Base-by-base conservation (phyloP, 2,797 vertebrate genomes). In the Falco cherrug region DNA sequence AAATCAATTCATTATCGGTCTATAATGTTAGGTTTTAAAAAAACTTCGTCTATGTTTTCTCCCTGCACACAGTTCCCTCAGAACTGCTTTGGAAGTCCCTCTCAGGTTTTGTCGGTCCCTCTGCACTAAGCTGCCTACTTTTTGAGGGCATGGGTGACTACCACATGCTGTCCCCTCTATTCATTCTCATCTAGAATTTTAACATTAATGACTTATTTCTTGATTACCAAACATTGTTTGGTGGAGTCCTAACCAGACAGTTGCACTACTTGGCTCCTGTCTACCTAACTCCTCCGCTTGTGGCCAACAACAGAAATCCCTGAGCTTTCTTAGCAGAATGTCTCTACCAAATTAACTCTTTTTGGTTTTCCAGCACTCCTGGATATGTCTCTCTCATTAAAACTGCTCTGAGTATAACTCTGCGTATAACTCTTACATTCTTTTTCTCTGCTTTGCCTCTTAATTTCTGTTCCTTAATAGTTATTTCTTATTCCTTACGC, bases 1-100 rank as follows among this genome's bases (percentile, higher is more conserved):
- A 75, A 75, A 4, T 11, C 5, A 57, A 48, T 74, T 73, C 12
- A 31, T 25, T 82, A 54, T 5, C 13, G 6, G 13, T 48, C 19
- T 56, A 9, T 16, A 86, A 50, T 3, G 31, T 4, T n/a, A 11
- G 0, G 0, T 2, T 21, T 48, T 35, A 4, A 0, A 1, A 1
- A 41, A 1, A 41, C 43, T 78, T 47, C 10, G 68, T 63, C 48
- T 57, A 6, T 77, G 12, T 57, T 91, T 80, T n/a, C 45, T 35
- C 45, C 41, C 8, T 54, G 76, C 31, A 67, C 43, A 63, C 16
- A 81, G 31, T 6, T 81, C 26, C 29, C 21, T 87, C 43, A 22
- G 37, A 80, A 74, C 5, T 70, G 8, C 64, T 64, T 22, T 33
- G 37, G 37, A 63, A 84, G 43, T 5, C 26, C 4, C 7, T 7